phyloP scores from a whole-genome alignment of 1,140 invertebrate species.

The Anastrepha obliqua region DNA sequence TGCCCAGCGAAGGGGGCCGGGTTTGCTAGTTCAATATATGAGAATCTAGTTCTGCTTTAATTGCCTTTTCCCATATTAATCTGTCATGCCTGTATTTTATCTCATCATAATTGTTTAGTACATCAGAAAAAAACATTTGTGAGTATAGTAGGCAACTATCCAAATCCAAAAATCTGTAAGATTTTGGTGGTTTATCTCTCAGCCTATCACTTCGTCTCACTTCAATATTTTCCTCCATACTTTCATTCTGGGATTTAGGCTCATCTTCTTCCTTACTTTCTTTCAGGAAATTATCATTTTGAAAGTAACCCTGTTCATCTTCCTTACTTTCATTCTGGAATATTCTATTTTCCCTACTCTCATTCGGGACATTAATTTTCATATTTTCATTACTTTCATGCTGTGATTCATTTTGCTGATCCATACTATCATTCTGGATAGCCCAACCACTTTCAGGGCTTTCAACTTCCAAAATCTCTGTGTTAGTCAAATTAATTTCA shows the following conservation, averaged over 20 bases:
- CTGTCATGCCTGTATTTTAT: slow-evolving; percentile 66
- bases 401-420: slow-evolving; percentile 48
- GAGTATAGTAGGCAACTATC: slow-evolving; percentile 60
- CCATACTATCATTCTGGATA: slow-evolving; percentile 52
- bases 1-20: too few species aligned
- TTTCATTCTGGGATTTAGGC: slow-evolving; percentile 53
- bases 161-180: slow-evolving; percentile 61
- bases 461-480: slow-evolving; percentile 59
- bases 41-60: slow-evolving; percentile 71
- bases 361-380: slow-evolving; percentile 52
- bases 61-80: slow-evolving; percentile 68
- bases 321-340: slow-evolving; percentile 53
- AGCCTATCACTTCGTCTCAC: slow-evolving; percentile 63
- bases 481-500: slow-evolving; percentile 69
- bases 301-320: slow-evolving; percentile 54
- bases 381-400: slow-evolving; percentile 14
- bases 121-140: slow-evolving; percentile 60
- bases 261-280: slow-evolving; percentile 54
- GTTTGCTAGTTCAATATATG: slow-evolving; percentile 67
- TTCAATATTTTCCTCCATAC: neutral
- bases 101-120: slow-evolving; percentile 65
- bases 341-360: slow-evolving; percentile 53
- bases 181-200: slow-evolving; percentile 61
- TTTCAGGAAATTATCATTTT: slow-evolving; percentile 56
- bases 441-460: neutral